These are phyloP conservation scores for Parasteatoda lunata DNA, from an alignment of 2,888 invertebrate genomes.

Conservation along the genomic window DNA sequence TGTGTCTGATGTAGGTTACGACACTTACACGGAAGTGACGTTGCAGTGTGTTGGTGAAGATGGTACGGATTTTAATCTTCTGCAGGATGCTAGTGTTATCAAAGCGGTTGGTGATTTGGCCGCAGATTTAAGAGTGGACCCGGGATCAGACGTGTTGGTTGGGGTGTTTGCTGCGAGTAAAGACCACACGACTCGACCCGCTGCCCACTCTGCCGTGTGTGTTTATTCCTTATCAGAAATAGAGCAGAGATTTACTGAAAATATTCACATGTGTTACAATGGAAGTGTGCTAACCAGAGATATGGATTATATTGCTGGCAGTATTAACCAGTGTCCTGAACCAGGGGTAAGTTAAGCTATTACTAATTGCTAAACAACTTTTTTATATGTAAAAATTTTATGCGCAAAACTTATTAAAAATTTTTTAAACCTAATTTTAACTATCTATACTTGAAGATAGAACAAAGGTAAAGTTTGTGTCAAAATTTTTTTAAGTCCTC, in stretches of 20 bases:
- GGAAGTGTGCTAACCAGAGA: constrained; percentile 93
- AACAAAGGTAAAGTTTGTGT: too few species aligned
- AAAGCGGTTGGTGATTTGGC: constrained; percentile 86
- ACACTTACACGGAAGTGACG: constrained; percentile 97
- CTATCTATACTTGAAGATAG: too few species aligned
- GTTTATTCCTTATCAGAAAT: constrained; percentile 92
- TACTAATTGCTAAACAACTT: neutral
- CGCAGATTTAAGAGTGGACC: constrained; percentile 81
- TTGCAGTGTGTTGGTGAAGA: constrained; percentile 86
- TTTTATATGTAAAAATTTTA: too few species aligned
- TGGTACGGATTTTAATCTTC: constrained; percentile 84
- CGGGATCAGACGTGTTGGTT: constrained; percentile 87
- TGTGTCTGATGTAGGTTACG: constrained; percentile 94
- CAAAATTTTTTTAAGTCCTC: too few species aligned
- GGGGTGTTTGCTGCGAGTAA: constrained; percentile 81
- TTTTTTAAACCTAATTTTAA: too few species aligned
- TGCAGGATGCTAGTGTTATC: constrained; percentile 94
- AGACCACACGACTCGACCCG: constrained; percentile 69
- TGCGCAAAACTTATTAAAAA: too few species aligned
- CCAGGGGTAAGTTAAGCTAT: constrained; percentile 80
- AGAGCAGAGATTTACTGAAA: constrained; percentile 93
- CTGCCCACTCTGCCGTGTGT: constrained; percentile 87
- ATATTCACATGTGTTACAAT: constrained; percentile 97
- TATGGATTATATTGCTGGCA: constrained; percentile 92
- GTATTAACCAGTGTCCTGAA: constrained; percentile 91